Evolutionary conservation across 37 sponge, comb jelly and placozoan genomes (phyloP).

Genomic region (Geodia barretti): DNA sequence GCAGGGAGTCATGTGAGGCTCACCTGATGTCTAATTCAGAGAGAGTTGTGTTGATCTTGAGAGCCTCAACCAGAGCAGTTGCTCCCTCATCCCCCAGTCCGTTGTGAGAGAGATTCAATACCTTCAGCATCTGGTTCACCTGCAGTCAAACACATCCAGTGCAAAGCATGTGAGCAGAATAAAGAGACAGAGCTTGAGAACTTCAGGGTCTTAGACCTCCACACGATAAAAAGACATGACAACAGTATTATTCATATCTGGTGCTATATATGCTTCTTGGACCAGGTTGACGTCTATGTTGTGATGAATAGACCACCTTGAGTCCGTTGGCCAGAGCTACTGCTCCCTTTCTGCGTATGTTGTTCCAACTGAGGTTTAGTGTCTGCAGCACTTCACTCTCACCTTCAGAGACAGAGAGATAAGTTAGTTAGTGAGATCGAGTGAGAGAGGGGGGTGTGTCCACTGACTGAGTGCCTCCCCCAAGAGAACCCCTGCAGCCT

Average conservation of each 20-base stretch:
- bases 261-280: too few species aligned
- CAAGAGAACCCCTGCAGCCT: conserved; percentile 75
- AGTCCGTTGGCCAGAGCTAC: conserved; percentile 88
- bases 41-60: conserved; percentile 88
- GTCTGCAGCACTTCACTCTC: conserved; percentile 84
- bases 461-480: conserved; percentile 90
- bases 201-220: too few species aligned
- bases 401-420: conserved; percentile 23
- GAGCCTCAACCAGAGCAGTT: conserved; percentile 83
- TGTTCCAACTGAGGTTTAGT: conserved; percentile 96
- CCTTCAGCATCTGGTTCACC: conserved; percentile 84
- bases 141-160: too few species aligned
- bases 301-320: conserved; percentile 57
- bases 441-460: too few species aligned
- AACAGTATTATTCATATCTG: too few species aligned
- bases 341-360: conserved; percentile 89
- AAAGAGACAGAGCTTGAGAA: too few species aligned
- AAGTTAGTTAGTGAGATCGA: not conserved
- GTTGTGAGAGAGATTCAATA: conserved; percentile 85
- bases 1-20: not conserved
- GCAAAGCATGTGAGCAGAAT: too few species aligned
- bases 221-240: too few species aligned
- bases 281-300: too few species aligned
- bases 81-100: conserved; percentile 94
- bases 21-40: conserved; percentile 83